Percentiles rank a stretch among this genome's conserved stretches.
Conservation (phyloP, 1,140 invertebrate genomes). For the Monomorium pharaonis region DNA sequence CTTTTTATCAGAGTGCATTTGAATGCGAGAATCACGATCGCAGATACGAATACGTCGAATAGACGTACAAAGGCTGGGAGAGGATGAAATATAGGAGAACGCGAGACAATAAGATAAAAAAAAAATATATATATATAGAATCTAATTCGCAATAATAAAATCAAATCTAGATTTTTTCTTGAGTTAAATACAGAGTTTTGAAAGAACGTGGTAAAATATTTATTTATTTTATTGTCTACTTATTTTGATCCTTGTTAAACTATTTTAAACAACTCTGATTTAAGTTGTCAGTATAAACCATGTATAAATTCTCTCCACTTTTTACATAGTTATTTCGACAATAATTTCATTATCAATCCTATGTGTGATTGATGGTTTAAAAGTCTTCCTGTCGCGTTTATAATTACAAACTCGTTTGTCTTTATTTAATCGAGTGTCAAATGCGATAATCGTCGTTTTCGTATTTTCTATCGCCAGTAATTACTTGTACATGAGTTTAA, state of each 20-base stretch:
- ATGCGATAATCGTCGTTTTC: constrained; percentile 36
- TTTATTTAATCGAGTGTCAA: constrained; percentile 52
- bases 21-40: constrained; percentile 28
- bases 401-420: constrained; percentile 27
- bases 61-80: neutral
- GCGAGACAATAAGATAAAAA: neutral
- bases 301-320: neutral
- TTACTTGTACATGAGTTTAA: constrained; percentile 35
- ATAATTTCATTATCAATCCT: constrained; percentile 16
- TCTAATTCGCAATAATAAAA: neutral
- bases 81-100: neutral
- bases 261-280: neutral
- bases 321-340: constrained; percentile 25
- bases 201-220: neutral
- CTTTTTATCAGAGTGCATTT: constrained; percentile 17
- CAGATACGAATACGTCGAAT: neutral
- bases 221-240: neutral
- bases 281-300: neutral
- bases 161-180: neutral
- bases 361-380: constrained; percentile 4
- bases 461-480: constrained; percentile 46
- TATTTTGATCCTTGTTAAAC: neutral
- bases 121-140: neutral
- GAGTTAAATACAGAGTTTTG: neutral
- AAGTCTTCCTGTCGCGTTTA: constrained; percentile 30